A percentile compares a stretch with the other conserved stretches of the same genome.
Evolutionary conservation across 2,113 vertebrate species (phyloP).

Genomic region (Centropus unirufus): DNA sequence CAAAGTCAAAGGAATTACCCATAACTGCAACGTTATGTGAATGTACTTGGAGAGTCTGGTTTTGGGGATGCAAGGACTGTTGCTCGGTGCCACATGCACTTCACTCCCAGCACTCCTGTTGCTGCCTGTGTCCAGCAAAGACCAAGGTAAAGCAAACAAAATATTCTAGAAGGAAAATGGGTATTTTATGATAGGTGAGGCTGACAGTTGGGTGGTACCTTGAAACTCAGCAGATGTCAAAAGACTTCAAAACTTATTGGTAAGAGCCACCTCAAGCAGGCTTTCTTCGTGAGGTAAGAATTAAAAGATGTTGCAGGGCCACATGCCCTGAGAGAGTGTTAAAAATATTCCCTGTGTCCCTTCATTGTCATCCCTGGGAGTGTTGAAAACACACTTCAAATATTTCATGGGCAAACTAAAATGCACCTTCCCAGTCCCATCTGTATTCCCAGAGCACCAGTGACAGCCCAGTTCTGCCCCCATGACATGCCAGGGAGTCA

Average conservation of each 20-base stretch:
- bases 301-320: not conserved
- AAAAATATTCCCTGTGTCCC: not conserved
- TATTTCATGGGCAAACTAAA: not conserved
- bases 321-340: rapidly evolving
- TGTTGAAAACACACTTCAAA: not conserved
- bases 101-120: not conserved
- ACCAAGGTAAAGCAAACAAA: not conserved
- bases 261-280: not conserved
- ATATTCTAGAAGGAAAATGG: not conserved
- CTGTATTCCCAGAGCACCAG: not conserved
- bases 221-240: not conserved
- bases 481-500: not conserved
- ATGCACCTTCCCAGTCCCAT: not conserved
- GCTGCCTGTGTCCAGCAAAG: not conserved
- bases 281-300: not conserved
- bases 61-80: not conserved
- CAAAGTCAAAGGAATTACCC: not conserved
- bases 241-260: not conserved
- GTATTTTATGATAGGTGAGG: not conserved
- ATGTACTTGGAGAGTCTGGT: not conserved
- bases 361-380: not conserved
- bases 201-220: not conserved
- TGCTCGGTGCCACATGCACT: not conserved
- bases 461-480: not conserved
- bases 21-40: not conserved